Evolutionary conservation across 1,140 invertebrate genomes (phyloP).

Genomic region (Watersipora subatra): DNA sequence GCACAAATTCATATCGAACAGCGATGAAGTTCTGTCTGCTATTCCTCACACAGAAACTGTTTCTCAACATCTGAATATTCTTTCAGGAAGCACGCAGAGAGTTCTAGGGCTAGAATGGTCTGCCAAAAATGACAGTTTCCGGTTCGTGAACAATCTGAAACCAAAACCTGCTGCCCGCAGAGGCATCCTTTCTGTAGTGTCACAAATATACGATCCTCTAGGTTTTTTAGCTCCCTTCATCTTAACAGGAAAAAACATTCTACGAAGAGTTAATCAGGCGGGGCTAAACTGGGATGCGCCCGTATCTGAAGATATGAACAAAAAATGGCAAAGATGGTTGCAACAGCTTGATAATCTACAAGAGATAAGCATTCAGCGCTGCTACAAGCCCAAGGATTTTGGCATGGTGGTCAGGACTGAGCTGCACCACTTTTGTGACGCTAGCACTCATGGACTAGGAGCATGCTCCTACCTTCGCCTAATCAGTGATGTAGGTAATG

Average conservation of each 20-base stretch:
- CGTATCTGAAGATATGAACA: neutral
- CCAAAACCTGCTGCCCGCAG: neutral
- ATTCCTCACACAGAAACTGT: conserved; percentile 8
- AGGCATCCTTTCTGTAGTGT: neutral
- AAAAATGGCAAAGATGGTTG: neutral
- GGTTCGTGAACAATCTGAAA: neutral
- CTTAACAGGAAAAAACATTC: neutral
- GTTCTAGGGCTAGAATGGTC: conserved; percentile 8
- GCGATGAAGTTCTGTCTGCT: conserved; percentile 12
- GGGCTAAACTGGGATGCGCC: neutral
- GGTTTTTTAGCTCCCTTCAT: neutral
- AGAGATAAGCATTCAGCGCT: neutral
- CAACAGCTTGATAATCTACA: neutral
- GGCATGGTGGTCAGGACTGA: neutral
- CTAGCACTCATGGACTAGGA: neutral
- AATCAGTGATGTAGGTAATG: neutral
- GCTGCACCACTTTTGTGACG: conserved; percentile 6
- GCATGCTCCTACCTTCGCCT: neutral
- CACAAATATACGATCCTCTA: conserved; percentile 2
- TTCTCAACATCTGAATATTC: neutral
- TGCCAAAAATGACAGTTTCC: neutral
- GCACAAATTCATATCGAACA: conserved; percentile 18
- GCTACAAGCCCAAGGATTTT: neutral
- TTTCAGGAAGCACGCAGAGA: conserved; percentile 5
- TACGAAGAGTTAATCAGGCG: neutral